Percentiles rank a stretch among this genome's conserved stretches.
Conservation (phyloP, 2,797 vertebrate genomes). For the Mormyrus hasselquistii region DNA sequence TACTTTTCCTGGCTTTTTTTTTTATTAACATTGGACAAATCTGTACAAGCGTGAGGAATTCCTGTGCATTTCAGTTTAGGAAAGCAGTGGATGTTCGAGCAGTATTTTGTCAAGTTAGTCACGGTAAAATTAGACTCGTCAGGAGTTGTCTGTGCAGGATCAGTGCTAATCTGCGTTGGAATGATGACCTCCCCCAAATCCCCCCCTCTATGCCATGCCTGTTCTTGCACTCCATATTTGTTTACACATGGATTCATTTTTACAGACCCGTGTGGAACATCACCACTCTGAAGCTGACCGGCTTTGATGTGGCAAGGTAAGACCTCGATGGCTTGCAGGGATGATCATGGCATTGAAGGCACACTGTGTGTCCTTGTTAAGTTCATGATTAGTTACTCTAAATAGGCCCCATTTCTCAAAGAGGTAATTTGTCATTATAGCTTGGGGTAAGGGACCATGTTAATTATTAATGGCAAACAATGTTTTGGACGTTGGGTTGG, state of each 20-base stretch:
- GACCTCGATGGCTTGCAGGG: neutral
- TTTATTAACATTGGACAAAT: neutral
- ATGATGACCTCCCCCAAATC: neutral
- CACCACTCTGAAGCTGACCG: constrained; percentile 52
- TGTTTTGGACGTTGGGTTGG: neutral
- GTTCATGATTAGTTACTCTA: neutral
- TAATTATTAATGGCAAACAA: neutral
- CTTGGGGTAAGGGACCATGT: neutral
- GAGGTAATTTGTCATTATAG: neutral
- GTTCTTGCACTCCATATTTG: neutral
- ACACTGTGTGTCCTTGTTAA: neutral
- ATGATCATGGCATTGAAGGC: neutral
- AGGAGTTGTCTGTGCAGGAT: constrained; percentile 3
- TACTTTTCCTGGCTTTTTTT: neutral
- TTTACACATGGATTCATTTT: constrained; percentile 29
- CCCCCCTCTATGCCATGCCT: neutral
- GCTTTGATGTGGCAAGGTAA: constrained; percentile 75
- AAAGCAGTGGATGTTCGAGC: neutral
- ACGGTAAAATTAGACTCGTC: neutral
- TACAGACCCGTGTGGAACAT: constrained; percentile 51
- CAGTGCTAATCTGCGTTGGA: neutral
- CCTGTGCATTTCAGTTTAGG: neutral
- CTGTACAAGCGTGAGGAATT: neutral
- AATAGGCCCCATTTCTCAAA: neutral
- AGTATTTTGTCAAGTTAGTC: constrained; percentile 5